Percentiles rank a stretch among this genome's conserved stretches.
Conservation (phyloP, 2,113 vertebrate species). For the Emydocephalus ijimae region DNA sequence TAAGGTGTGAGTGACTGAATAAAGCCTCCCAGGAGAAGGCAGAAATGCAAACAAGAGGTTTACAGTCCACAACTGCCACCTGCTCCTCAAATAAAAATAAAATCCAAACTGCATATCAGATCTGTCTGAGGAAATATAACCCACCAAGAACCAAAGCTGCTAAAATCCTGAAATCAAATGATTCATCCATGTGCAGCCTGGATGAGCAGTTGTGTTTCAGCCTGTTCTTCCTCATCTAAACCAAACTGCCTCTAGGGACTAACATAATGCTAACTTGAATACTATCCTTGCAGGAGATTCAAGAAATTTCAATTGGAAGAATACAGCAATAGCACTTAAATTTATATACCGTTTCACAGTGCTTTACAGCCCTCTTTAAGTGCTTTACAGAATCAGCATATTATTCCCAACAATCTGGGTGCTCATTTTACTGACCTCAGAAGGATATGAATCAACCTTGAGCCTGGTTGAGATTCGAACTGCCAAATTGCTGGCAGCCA, state of each 20-base stretch:
- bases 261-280: not conserved
- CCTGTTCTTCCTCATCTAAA: not conserved
- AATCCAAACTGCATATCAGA: not conserved
- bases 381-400: too few species aligned
- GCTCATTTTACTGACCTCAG: too few species aligned
- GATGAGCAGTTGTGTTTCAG: not conserved
- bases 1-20: not conserved
- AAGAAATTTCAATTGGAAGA: not conserved
- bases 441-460: too few species aligned
- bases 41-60: not conserved
- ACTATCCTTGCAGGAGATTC: not conserved
- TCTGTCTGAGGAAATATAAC: not conserved
- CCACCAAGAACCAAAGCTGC: not conserved
- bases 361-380: too few species aligned
- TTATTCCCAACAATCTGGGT: too few species aligned
- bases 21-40: not conserved
- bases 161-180: not conserved
- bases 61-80: not conserved
- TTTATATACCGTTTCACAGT: too few species aligned
- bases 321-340: not conserved
- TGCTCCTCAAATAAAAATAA: not conserved
- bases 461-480: too few species aligned
- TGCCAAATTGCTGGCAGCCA: too few species aligned
- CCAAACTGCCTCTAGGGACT: not conserved
- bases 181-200: not conserved